A percentile compares a stretch with the other conserved stretches of the same genome.
Evolutionary conservation across 2,797 vertebrate genomes (phyloP).

Genomic region (Ptychadena robeensis): DNA sequence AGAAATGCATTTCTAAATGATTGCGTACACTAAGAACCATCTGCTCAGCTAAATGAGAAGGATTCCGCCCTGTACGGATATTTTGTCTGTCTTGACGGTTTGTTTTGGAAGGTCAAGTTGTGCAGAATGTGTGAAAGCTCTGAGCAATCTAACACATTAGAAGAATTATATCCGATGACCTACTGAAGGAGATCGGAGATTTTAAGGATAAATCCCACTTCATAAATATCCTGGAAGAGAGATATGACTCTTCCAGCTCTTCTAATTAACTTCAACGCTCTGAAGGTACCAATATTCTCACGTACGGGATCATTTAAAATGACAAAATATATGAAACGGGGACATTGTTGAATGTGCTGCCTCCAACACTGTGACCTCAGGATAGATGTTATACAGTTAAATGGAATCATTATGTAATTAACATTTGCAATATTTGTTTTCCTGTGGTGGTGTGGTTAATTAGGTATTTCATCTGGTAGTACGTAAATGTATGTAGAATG

Average conservation of each 20-base stretch:
- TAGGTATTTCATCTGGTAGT: background rate
- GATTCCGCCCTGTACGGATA: background rate
- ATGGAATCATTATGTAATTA: background rate
- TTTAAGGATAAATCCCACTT: constrained; percentile 17
- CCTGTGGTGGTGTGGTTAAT: background rate
- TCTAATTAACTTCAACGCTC: constrained; percentile 17
- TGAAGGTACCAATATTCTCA: constrained; percentile 7
- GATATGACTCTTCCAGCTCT: constrained; percentile 4
- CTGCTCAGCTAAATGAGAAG: background rate
- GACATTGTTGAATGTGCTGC: background rate
- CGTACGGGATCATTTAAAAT: constrained; percentile 11
- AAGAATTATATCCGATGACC: constrained; percentile 35
- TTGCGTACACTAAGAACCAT: background rate
- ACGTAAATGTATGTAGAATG: too few species aligned
- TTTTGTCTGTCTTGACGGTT: constrained; percentile 5
- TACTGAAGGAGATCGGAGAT: constrained; percentile 10
- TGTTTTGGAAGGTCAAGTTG: constrained; percentile 5
- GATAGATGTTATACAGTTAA: background rate
- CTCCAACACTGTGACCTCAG: background rate
- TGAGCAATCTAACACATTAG: constrained; percentile 33
- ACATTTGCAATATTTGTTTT: background rate
- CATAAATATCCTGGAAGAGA: constrained; percentile 22
- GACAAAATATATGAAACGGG: background rate
- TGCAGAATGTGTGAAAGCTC: constrained; percentile 15
- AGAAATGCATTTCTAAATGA: background rate